A percentile compares a stretch with the other conserved stretches of the same genome.
Evolutionary conservation across 2,888 invertebrate genomes (phyloP).

Genomic region (Amphiduros pacificus): DNA sequence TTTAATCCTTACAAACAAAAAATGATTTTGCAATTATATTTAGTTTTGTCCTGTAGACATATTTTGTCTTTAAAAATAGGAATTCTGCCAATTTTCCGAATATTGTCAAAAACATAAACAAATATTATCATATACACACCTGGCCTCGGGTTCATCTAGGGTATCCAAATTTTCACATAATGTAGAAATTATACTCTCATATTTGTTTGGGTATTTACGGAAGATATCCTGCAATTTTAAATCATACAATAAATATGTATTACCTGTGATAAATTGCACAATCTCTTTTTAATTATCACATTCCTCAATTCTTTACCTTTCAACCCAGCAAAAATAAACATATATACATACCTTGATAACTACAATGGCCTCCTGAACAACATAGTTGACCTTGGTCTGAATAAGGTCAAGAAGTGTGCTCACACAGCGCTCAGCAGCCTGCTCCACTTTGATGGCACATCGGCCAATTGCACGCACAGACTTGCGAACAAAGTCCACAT

Average conservation of each 20-base stretch:
- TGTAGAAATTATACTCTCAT: conserved; percentile 98
- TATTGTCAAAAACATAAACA: not conserved
- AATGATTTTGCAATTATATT: too few relatives aligned
- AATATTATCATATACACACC: conserved; percentile 18
- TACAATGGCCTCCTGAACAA: conserved; percentile 99
- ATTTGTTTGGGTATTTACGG: conserved; percentile 94
- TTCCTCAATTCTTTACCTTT: too few relatives aligned
- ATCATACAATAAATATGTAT: not conserved
- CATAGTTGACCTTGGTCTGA: conserved; percentile 99
- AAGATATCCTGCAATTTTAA: conserved; percentile 62
- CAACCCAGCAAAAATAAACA: too few relatives aligned
- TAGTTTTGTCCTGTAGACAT: too few relatives aligned
- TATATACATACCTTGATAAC: conserved; percentile 93
- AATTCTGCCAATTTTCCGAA: too few relatives aligned
- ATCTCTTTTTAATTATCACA: too few relatives aligned
- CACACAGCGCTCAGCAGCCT: conserved; percentile 97
- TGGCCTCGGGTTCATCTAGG: conserved; percentile 96
- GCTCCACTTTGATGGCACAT: conserved; percentile 97
- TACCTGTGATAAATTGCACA: not conserved
- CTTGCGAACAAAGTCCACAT: conserved; percentile 98
- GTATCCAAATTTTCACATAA: conserved; percentile 98
- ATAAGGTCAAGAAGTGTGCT: conserved; percentile 95
- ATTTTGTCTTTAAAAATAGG: too few relatives aligned
- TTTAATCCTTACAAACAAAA: not conserved
- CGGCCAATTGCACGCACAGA: conserved; percentile 97